Percentiles rank a stretch among this genome's conserved stretches.
Conservation (phyloP, 1,140 invertebrate species). For the Psilanteris sp. region DNA sequence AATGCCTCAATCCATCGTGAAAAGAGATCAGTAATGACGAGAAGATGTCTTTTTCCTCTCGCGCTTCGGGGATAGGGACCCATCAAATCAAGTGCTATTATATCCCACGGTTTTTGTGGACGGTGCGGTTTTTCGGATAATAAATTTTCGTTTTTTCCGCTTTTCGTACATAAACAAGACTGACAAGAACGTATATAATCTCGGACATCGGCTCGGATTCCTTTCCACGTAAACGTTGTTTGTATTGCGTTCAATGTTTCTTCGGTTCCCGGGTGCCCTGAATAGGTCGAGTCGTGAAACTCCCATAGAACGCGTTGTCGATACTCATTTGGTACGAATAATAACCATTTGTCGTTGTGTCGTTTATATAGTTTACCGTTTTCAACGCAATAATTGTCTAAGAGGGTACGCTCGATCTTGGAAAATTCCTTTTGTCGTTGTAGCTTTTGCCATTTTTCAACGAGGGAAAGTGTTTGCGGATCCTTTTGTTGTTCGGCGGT, state of each 20-base stretch:
- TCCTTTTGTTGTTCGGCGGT: no score
- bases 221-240: background rate
- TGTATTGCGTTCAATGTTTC: slow-evolving; percentile 1
- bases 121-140: background rate
- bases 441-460: no score
- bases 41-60: slow-evolving; percentile 65
- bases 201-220: background rate
- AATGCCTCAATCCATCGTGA: slow-evolving; percentile 61
- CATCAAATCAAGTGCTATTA: slow-evolving; percentile 71
- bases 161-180: background rate
- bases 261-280: slow-evolving; percentile 1
- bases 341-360: background rate
- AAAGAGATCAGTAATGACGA: slow-evolving; percentile 74
- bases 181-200: background rate
- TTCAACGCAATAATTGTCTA: no score
- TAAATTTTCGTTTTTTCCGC: background rate
- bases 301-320: background rate
- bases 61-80: slow-evolving; percentile 71
- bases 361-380: background rate
- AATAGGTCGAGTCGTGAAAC: slow-evolving; percentile 2
- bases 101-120: slow-evolving; percentile 62
- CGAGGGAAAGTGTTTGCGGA: no score
- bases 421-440: no score
- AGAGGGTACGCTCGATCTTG: no score
- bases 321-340: background rate